Evolutionary conservation across 2,888 invertebrate genomes (phyloP).

Genomic region (Caenorhabditis virilis): DNA sequence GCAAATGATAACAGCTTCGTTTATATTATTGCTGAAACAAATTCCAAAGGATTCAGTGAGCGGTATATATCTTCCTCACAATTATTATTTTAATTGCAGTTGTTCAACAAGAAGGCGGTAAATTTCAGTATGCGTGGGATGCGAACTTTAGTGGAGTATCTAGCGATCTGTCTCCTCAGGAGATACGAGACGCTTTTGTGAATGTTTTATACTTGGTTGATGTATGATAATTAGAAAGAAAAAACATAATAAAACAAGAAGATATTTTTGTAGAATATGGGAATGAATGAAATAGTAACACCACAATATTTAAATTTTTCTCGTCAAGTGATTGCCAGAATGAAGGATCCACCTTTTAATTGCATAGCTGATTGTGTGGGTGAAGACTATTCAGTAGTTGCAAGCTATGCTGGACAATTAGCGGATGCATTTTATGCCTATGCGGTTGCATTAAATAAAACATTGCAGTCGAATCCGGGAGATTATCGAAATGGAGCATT

Average conservation of each 20-base stretch:
- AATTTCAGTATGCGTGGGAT: slow-evolving; percentile 27
- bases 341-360: slow-evolving; percentile 52
- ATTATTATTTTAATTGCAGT: slow-evolving; percentile 7
- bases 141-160: slow-evolving; percentile 2
- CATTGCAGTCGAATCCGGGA: slow-evolving; percentile 11
- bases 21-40: slow-evolving; percentile 43
- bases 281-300: too few relatives aligned
- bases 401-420: slow-evolving; percentile 34
- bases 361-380: slow-evolving; percentile 37
- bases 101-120: slow-evolving; percentile 24
- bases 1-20: slow-evolving; percentile 41
- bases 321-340: slow-evolving; percentile 43
- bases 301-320: slow-evolving; percentile 43
- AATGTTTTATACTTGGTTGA: background rate
- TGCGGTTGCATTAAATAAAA: slow-evolving; percentile 30
- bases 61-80: background rate
- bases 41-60: slow-evolving; percentile 30
- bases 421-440: slow-evolving; percentile 41
- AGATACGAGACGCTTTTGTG: too few relatives aligned
- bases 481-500: slow-evolving; percentile 14
- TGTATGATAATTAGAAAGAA: too few relatives aligned
- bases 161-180: slow-evolving; percentile 12
- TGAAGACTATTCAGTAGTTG: slow-evolving; percentile 10
- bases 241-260: too few relatives aligned
- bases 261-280: too few relatives aligned